These are phyloP conservation scores for Noctua janthina DNA, from an alignment of 2,888 invertebrate genomes.

Conservation along the genomic window DNA sequence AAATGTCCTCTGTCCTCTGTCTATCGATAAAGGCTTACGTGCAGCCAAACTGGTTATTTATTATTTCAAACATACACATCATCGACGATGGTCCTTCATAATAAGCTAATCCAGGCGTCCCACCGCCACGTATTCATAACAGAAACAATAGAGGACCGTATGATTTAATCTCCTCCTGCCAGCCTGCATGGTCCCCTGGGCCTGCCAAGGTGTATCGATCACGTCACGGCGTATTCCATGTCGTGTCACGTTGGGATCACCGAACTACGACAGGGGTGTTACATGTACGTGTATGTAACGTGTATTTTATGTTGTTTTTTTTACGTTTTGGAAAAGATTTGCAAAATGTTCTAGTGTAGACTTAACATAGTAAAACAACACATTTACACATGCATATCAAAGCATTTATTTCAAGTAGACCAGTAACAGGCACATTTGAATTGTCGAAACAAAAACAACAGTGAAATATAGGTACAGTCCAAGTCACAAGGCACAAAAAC, in stretches of 20 bases:
- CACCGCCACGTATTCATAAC: conserved; percentile 1
- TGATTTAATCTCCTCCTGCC: conserved; percentile 51
- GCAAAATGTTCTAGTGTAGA: background rate
- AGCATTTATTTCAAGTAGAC: no score
- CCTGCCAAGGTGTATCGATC: conserved; percentile 54
- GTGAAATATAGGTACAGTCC: no score
- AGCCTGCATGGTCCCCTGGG: conserved; percentile 31
- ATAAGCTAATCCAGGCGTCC: background rate
- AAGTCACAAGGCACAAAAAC: no score
- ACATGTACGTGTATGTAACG: no score
- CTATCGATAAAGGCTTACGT: background rate
- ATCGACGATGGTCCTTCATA: background rate
- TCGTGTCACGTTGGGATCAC: conserved; percentile 44
- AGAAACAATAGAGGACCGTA: conserved; percentile 40
- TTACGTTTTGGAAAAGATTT: background rate
- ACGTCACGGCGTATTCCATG: conserved; percentile 45
- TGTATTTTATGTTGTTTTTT: background rate
- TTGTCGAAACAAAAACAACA: no score
- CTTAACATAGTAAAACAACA: background rate
- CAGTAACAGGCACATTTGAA: no score
- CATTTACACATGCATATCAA: background rate
- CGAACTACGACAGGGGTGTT: conserved; percentile 41
- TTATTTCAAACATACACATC: background rate
- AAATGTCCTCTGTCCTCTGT: no score
- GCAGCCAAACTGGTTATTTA: background rate